These are phyloP conservation scores for Uropsilus gracilis DNA, from an alignment of 2,113 vertebrate genomes.

Conservation along the genomic window DNA sequence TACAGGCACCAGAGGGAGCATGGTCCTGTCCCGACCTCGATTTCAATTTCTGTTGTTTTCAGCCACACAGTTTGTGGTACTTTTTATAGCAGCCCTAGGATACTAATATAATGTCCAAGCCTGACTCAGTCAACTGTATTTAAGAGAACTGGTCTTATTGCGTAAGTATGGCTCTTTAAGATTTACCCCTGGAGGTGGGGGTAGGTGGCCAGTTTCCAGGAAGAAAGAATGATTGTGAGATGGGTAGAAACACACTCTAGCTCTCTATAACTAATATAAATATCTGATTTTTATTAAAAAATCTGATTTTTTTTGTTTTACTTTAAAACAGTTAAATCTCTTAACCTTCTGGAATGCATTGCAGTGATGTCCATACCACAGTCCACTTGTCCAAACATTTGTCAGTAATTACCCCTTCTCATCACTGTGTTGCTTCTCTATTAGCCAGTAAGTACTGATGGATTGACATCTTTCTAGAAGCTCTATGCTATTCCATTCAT, in stretches of 20 bases:
- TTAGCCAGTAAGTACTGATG: background rate
- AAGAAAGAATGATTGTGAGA: background rate
- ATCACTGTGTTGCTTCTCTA: background rate
- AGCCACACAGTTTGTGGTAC: background rate
- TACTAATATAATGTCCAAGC: background rate
- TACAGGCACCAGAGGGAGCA: background rate
- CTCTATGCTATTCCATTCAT: background rate
- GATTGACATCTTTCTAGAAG: constrained; percentile 37
- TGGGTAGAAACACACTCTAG: background rate
- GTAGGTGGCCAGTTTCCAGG: background rate
- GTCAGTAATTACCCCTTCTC: background rate
- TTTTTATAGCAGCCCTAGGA: background rate
- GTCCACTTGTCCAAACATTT: too few species aligned
- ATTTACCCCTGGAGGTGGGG: background rate
- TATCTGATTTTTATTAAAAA: background rate
- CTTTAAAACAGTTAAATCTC: constrained; percentile 36
- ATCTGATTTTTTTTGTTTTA: constrained; percentile 15
- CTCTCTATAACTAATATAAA: background rate
- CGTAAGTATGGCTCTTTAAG: background rate
- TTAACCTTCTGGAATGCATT: background rate
- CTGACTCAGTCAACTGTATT: background rate
- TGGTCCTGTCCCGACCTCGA: background rate
- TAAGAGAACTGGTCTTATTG: background rate
- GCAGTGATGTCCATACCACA: too few species aligned
- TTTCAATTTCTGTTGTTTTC: constrained; percentile 20